These are phyloP conservation scores for Oscheius sp. DNA, from an alignment of 2,888 invertebrate species.

Conservation along the genomic window DNA sequence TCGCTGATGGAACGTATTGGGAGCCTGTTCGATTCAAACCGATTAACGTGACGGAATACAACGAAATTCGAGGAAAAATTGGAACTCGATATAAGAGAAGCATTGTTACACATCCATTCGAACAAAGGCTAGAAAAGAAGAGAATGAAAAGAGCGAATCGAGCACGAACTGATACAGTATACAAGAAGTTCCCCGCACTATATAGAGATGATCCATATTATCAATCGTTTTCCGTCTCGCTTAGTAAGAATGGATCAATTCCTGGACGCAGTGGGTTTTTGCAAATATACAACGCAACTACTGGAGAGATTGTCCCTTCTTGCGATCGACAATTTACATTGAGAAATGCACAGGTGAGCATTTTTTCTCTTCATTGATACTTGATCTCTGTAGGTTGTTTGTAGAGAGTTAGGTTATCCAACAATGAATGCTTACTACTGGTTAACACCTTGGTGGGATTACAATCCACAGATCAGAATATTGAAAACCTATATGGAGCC, in stretches of 20 bases:
- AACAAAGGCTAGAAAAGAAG: not conserved
- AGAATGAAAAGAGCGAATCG: slow-evolving; percentile 32
- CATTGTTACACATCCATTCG: not conserved
- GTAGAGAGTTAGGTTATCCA: slow-evolving; percentile 88
- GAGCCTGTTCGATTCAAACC: slow-evolving; percentile 69
- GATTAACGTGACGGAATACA: slow-evolving; percentile 68
- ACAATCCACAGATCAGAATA: slow-evolving; percentile 86
- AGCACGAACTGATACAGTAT: slow-evolving; percentile 58
- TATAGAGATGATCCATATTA: slow-evolving; percentile 67
- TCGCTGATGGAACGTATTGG: slow-evolving; percentile 84
- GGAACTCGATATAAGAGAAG: slow-evolving; percentile 53
- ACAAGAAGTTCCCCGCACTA: slow-evolving; percentile 64
- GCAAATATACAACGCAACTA: slow-evolving; percentile 88
- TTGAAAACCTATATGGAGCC: slow-evolving; percentile 96
- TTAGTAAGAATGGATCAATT: slow-evolving; percentile 53
- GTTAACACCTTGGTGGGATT: slow-evolving; percentile 85
- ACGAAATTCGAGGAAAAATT: slow-evolving; percentile 51
- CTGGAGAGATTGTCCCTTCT: slow-evolving; percentile 93
- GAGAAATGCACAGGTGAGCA: slow-evolving; percentile 82
- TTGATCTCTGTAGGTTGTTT: slow-evolving; percentile 80
- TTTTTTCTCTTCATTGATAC: no score
- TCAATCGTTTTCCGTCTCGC: slow-evolving; percentile 58
- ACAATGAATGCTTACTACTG: slow-evolving; percentile 88
- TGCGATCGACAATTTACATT: slow-evolving; percentile 95
- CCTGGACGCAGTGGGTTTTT: slow-evolving; percentile 60